Percentiles rank a stretch among this genome's conserved stretches.
Evolutionary conservation across 2,797 vertebrate genomes (phyloP).

Genomic region (Sebastes jordani): DNA sequence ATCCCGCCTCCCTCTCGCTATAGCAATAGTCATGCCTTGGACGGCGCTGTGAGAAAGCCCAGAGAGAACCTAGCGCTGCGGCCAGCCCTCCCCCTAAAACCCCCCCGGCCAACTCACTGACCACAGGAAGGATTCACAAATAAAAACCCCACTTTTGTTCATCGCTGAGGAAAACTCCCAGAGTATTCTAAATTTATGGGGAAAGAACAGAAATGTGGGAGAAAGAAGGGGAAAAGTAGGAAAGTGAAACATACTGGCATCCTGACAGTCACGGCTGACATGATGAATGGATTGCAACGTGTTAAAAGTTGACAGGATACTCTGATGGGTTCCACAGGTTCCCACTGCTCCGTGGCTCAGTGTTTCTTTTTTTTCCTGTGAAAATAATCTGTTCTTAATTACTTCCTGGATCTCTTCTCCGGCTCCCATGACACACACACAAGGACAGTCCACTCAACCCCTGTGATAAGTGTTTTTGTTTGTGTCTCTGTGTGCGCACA

Average conservation of each 20-base stretch:
- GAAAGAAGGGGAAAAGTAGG: not conserved
- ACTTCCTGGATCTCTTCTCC: slow-evolving; percentile 59
- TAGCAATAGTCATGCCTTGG: slow-evolving; percentile 75
- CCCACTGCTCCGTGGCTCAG: slow-evolving; percentile 25
- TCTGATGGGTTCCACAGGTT: slow-evolving; percentile 63
- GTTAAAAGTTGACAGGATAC: slow-evolving; percentile 44
- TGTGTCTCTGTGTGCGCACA: slow-evolving; percentile 31
- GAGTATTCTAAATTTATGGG: slow-evolving; percentile 38
- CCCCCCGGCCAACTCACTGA: slow-evolving; percentile 50
- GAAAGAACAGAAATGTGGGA: not conserved
- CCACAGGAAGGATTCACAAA: slow-evolving; percentile 71
- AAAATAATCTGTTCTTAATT: slow-evolving; percentile 72
- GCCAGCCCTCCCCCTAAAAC: not conserved
- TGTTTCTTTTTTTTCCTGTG: slow-evolving; percentile 38
- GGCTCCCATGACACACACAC: slow-evolving; percentile 65
- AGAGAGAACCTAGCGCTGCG: slow-evolving; percentile 58
- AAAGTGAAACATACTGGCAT: not conserved
- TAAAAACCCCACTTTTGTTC: slow-evolving; percentile 48
- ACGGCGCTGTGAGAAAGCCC: slow-evolving; percentile 72
- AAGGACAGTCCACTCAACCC: slow-evolving; percentile 21
- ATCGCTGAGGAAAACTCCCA: slow-evolving; percentile 32
- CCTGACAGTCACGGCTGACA: slow-evolving; percentile 19
- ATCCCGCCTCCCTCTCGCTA: slow-evolving; percentile 72
- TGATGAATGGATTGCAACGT: slow-evolving; percentile 44
- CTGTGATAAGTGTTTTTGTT: slow-evolving; percentile 50